phyloP scores from a whole-genome alignment of 2,888 invertebrate genomes.

The Cantharis rufa region DNA sequence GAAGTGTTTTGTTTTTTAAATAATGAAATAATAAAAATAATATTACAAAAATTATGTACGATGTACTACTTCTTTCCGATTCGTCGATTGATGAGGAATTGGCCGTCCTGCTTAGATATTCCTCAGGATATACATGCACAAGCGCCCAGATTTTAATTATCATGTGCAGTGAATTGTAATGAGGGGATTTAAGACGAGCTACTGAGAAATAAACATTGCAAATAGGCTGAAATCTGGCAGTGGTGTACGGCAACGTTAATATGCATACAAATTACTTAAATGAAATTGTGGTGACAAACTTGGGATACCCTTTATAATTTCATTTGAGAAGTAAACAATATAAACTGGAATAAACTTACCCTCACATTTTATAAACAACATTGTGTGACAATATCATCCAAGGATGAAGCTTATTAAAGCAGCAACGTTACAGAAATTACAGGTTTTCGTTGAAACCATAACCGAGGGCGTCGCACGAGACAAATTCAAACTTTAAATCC shows the following conservation, averaged over 20 bases:
- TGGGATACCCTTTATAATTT: constrained; percentile 1
- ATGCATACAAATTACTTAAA: constrained; percentile 12
- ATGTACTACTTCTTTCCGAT: too few relatives aligned
- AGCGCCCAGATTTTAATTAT: constrained; percentile 13
- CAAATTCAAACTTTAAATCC: neutral
- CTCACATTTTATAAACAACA: neutral
- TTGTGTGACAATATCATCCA: neutral
- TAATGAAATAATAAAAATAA: neutral
- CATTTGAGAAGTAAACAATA: neutral
- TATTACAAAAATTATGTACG: neutral
- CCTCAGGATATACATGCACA: neutral
- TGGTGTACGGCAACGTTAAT: constrained; percentile 6
- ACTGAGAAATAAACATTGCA: constrained; percentile 13
- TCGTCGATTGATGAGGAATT: too few relatives aligned
- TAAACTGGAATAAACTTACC: neutral
- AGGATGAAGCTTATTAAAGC: neutral
- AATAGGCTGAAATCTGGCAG: constrained; percentile 13
- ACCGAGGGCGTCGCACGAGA: neutral
- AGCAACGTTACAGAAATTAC: neutral
- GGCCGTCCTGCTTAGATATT: neutral
- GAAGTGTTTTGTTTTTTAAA: neutral
- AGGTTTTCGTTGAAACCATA: neutral
- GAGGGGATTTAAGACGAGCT: constrained; percentile 17
- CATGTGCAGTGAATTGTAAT: constrained; percentile 17
- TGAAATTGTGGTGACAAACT: constrained; percentile 4